Percentiles rank a stretch among this genome's conserved stretches.
These are phyloP conservation scores for Andrena cerasifolii DNA, from an alignment of 1,140 invertebrate genomes.

Conservation along the genomic window DNA sequence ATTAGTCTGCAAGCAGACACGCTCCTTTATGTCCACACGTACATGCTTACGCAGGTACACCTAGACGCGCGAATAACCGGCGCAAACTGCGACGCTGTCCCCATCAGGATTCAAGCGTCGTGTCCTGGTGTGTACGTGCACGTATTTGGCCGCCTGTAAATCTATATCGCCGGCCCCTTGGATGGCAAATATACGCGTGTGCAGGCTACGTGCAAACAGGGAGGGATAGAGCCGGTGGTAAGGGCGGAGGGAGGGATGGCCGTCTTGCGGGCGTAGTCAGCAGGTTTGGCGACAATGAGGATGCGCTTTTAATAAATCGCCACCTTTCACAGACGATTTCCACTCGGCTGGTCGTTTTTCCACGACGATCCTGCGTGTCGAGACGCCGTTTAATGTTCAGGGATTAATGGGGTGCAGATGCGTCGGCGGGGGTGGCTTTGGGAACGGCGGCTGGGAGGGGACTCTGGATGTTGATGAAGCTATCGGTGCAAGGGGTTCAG, in stretches of 20 bases:
- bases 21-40: constrained; percentile 58
- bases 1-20: constrained; percentile 68
- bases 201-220: not conserved
- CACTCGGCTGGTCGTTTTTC: constrained; percentile 49
- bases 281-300: constrained; percentile 73
- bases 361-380: constrained; percentile 14
- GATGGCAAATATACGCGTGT: constrained; percentile 7
- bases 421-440: not conserved
- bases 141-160: constrained; percentile 22
- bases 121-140: constrained; percentile 32
- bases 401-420: constrained; percentile 35
- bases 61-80: constrained; percentile 45
- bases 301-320: constrained; percentile 81
- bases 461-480: not conserved
- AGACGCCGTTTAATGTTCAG: constrained; percentile 48
- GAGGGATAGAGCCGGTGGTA: too few species aligned
- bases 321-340: constrained; percentile 69
- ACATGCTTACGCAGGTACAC: constrained; percentile 29
- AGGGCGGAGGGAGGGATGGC: too few species aligned
- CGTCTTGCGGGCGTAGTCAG: constrained; percentile 71
- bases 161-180: constrained; percentile 10
- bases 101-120: constrained; percentile 60
- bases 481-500: too few species aligned
- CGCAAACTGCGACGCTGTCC: constrained; percentile 51
- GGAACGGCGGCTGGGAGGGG: not conserved